These are phyloP conservation scores for Pimephales promelas DNA, from an alignment of 2,113 vertebrate genomes.

Conservation along the genomic window DNA sequence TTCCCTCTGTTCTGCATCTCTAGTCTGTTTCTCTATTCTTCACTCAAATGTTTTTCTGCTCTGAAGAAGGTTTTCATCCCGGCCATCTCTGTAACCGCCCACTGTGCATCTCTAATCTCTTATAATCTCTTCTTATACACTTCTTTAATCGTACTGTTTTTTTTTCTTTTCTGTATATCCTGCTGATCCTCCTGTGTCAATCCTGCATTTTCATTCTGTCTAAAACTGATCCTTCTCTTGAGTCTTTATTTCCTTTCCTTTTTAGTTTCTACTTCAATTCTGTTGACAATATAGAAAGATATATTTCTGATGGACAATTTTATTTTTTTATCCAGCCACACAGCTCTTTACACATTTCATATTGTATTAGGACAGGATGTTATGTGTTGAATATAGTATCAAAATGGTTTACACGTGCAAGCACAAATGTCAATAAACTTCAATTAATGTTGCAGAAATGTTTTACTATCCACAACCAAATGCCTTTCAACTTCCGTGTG, in stretches of 20 bases:
- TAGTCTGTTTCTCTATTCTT: slow-evolving; percentile 23
- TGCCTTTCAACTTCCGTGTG: no score
- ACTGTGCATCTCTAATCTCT: slow-evolving; percentile 21
- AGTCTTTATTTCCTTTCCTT: slow-evolving; percentile 2
- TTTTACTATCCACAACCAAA: no score
- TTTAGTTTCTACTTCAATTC: slow-evolving; percentile 12
- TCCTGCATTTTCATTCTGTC: slow-evolving; percentile 23
- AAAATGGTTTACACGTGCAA: no score
- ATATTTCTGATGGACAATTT: neutral
- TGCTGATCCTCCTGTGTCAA: slow-evolving; percentile 17
- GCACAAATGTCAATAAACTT: no score
- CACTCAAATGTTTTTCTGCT: neutral
- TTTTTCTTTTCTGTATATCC: slow-evolving; percentile 8
- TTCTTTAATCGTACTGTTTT: slow-evolving; percentile 34
- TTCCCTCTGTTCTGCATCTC: slow-evolving; percentile 9
- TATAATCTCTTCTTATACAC: slow-evolving; percentile 25
- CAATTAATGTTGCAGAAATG: no score
- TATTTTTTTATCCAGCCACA: neutral
- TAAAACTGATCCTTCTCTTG: slow-evolving; percentile 8
- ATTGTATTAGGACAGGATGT: neutral
- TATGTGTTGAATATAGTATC: no score
- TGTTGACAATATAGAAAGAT: neutral
- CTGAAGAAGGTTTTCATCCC: slow-evolving; percentile 38
- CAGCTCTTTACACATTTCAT: neutral
- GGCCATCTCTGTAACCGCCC: slow-evolving; percentile 35